phyloP scores from a whole-genome alignment of 2,797 vertebrate genomes.

The Anabacerthia variegaticeps region DNA sequence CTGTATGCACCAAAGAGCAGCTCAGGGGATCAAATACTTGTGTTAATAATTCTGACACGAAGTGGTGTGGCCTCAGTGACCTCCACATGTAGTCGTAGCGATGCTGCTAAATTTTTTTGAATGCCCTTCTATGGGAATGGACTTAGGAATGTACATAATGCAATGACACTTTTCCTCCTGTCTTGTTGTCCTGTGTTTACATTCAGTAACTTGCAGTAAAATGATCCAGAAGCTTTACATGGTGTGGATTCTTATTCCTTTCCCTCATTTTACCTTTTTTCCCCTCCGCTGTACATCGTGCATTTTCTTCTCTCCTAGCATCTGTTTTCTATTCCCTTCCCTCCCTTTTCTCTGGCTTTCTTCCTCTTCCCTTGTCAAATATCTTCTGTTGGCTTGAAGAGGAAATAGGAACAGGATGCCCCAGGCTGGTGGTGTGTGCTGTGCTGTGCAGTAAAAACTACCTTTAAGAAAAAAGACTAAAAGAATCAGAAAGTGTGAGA shows the following conservation, averaged over 20 bases:
- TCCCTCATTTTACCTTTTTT: background rate
- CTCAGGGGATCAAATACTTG: background rate
- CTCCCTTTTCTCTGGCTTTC: constrained; percentile 2
- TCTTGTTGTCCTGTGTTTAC: background rate
- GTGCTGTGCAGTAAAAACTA: background rate
- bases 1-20: background rate
- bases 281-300: background rate
- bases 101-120: background rate
- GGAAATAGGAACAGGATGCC: constrained; percentile 44
- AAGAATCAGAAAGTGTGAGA: background rate
- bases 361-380: constrained; percentile 47
- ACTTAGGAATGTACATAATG: background rate
- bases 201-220: background rate
- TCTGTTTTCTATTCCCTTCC: constrained; percentile 57
- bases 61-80: background rate
- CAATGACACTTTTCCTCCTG: background rate
- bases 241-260: background rate
- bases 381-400: background rate
- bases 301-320: background rate
- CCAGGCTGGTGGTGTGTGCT: background rate
- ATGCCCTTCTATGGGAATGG: background rate
- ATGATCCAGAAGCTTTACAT: background rate
- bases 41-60: too few species aligned
- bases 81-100: background rate
- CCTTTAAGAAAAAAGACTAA: too few species aligned